These are phyloP conservation scores for Pogonus chalceus DNA, from an alignment of 1,140 invertebrate species.

Conservation along the genomic window DNA sequence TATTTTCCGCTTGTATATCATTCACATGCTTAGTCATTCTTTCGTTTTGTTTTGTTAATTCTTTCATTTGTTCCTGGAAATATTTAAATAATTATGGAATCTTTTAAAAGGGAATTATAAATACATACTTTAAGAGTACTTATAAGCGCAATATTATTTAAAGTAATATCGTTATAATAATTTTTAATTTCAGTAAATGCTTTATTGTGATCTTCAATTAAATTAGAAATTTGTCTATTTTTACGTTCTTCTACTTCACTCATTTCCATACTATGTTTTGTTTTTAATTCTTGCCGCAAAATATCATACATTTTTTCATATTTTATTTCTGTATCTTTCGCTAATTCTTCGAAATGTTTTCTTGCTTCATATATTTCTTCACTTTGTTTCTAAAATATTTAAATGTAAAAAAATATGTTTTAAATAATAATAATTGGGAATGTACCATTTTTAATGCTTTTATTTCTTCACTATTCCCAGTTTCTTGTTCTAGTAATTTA, in stretches of 20 bases:
- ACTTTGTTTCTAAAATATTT: conserved; percentile 27
- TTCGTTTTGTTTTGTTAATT: conserved; percentile 70
- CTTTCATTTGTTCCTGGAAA: conserved; percentile 70
- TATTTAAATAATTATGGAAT: conserved; percentile 8
- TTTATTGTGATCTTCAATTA: conserved; percentile 75
- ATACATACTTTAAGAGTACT: conserved; percentile 59
- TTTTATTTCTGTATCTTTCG: conserved; percentile 67
- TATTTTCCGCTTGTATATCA: conserved; percentile 58
- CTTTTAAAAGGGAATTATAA: conserved; percentile 1
- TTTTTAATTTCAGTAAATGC: conserved; percentile 81
- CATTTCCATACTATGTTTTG: conserved; percentile 67
- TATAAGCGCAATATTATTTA: conserved; percentile 81
- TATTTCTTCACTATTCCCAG: conserved; percentile 54
- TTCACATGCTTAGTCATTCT: conserved; percentile 56
- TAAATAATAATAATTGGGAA: conserved; percentile 1
- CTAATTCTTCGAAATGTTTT: conserved; percentile 61
- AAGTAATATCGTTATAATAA: conserved; percentile 88
- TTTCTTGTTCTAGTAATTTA: conserved; percentile 60
- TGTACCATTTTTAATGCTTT: conserved; percentile 51
- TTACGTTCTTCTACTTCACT: conserved; percentile 83
- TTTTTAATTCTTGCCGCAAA: conserved; percentile 61
- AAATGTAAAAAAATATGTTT: conserved; percentile 8
- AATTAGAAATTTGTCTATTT: conserved; percentile 69
- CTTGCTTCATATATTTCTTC: conserved; percentile 57
- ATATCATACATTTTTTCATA: conserved; percentile 68